Base-by-base conservation (phyloP, 1,140 invertebrate species). In the Dendroctonus ponderosae region DNA sequence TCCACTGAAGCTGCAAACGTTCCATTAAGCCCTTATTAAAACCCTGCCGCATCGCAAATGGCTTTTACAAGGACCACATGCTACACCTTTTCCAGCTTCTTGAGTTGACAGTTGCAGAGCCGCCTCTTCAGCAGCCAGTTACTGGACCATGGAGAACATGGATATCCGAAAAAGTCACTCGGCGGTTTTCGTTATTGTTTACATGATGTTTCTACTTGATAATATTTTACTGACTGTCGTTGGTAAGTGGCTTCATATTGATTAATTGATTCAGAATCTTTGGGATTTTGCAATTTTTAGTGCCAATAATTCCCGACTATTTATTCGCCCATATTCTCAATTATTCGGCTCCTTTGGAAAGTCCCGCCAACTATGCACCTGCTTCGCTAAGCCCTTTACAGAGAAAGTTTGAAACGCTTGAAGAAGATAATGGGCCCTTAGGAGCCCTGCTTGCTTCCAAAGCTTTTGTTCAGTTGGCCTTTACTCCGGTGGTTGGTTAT, bases 251-350 rank as follows among this genome's bases (percentile, higher is more conserved):
- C 8, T 54, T 37, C 3, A 7, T 38, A 14, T 15, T 62, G 26
- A 26, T 26, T 26, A 26, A 26, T 26, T 26, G 26, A 26, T 26
- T 26, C 26, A 58, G 8, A 26, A 58, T 14, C 44, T 43, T 40
- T 5, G 40, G n/a, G 57, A 50, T 64, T 65, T 46, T 67, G 41
- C 41, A 52, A 14, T 58, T 50, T 66, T 62, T 44, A 67, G 92
- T 94, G 48, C 92, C 92, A 41, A 92, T 94, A 70, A 85, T 94
- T 73, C 92, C 92, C 7, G 91, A 93, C 78, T 91, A 90, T 77
- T 81, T 94, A 44, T 86, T 80, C 82, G 77, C 83, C 66, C 75
- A 86, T 65, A 82, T 88, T 63, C 51, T 73, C 9, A 75, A 73
- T 52, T 63, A 61, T 41, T 64, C 73, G 48, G 49, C 9, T 7